Evolutionary conservation across 2,113 vertebrate genomes (phyloP).

Genomic region (Loxodonta africana): DNA sequence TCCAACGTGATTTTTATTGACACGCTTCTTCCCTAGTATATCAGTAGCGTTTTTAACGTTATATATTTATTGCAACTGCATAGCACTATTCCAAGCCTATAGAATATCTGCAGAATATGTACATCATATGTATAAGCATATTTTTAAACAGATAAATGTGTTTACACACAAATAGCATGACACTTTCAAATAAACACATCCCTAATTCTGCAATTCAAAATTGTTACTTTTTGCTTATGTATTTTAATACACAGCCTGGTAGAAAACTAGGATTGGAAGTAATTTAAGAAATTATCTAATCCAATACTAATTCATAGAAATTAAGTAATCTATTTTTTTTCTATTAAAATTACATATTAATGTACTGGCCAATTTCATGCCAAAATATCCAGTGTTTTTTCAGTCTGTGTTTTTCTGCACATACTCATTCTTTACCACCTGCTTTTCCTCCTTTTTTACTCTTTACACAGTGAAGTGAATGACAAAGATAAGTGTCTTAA

Average conservation of each 20-base stretch:
- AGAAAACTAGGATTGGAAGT: background rate
- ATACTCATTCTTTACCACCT: background rate
- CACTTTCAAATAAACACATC: background rate
- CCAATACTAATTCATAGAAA: background rate
- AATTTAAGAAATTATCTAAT: constrained; percentile 8
- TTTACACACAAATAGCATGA: background rate
- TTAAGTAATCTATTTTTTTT: background rate
- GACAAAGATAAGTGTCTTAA: background rate
- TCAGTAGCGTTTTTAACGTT: constrained; percentile 40
- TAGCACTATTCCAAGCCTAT: background rate
- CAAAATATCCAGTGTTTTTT: background rate
- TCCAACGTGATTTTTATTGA: constrained; percentile 63
- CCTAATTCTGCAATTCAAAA: background rate
- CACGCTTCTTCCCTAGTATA: constrained; percentile 16
- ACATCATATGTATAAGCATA: background rate
- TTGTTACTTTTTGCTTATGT: background rate
- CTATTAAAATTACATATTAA: background rate
- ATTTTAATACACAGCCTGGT: background rate
- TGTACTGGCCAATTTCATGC: background rate
- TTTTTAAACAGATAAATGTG: constrained; percentile 35
- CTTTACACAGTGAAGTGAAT: background rate
- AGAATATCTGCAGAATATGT: constrained; percentile 20
- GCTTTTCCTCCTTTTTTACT: background rate
- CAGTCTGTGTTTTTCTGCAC: background rate
- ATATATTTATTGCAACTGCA: constrained; percentile 48